Percentiles rank a stretch among this genome's conserved stretches.
These are phyloP conservation scores for Caenorhabditis panamensis DNA, from an alignment of 2,888 invertebrate species.

Conservation along the genomic window DNA sequence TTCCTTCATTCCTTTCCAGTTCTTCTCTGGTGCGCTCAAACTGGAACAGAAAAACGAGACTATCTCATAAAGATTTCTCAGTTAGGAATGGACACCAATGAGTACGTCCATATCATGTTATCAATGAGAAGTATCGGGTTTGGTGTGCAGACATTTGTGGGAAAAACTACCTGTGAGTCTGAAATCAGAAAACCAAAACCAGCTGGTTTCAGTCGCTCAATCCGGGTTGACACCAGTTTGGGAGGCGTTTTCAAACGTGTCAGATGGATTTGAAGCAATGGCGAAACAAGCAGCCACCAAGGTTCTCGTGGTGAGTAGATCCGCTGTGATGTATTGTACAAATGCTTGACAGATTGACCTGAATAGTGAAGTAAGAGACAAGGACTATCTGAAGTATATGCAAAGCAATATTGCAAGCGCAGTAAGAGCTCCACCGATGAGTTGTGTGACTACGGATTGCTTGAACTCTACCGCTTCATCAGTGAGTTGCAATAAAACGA, in stretches of 20 bases:
- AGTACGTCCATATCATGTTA: slow-evolving; percentile 44
- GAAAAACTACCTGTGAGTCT: slow-evolving; percentile 30
- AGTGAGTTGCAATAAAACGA: background rate
- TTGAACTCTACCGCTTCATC: slow-evolving; percentile 17
- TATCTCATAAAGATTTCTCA: slow-evolving; percentile 31
- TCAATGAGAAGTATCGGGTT: slow-evolving; percentile 47
- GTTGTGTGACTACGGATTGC: slow-evolving; percentile 42
- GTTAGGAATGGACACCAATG: slow-evolving; percentile 4
- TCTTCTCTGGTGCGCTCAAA: slow-evolving; percentile 42
- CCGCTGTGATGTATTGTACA: slow-evolving; percentile 32
- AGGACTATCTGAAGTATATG: slow-evolving; percentile 48
- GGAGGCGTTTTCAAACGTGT: slow-evolving; percentile 29
- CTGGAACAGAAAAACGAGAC: slow-evolving; percentile 34
- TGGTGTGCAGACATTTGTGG: slow-evolving; percentile 39
- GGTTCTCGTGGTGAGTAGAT: slow-evolving; percentile 34
- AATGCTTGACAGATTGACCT: slow-evolving; percentile 40
- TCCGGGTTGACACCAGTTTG: slow-evolving; percentile 48
- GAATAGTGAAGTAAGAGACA: slow-evolving; percentile 31
- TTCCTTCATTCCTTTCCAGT: slow-evolving; percentile 30
- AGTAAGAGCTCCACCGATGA: slow-evolving; percentile 34
- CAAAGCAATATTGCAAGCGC: slow-evolving; percentile 25
- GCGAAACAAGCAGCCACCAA: slow-evolving; percentile 32
- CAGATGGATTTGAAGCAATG: slow-evolving; percentile 24
- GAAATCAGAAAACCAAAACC: background rate
- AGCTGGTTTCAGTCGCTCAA: slow-evolving; percentile 16